Percentiles rank a stretch among this genome's conserved stretches.
Conservation (phyloP, 2,113 vertebrate genomes). For the Isurus oxyrinchus region DNA sequence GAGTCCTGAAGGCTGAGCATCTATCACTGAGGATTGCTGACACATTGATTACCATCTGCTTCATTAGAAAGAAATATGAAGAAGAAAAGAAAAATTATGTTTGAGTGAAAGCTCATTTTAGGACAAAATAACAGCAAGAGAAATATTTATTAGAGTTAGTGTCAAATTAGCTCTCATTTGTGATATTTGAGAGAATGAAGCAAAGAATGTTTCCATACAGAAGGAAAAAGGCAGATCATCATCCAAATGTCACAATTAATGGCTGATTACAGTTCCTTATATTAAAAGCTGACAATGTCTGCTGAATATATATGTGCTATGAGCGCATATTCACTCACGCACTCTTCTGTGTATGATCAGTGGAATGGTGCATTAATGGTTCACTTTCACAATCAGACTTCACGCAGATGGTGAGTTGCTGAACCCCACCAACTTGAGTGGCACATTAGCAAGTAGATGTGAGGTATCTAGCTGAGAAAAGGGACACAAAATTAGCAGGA, state of each 20-base stretch:
- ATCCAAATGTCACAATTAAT: not conserved
- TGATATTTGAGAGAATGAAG: not conserved
- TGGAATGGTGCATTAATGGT: not conserved
- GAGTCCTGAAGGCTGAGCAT: not conserved
- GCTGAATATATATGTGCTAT: not conserved
- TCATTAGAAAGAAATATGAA: not conserved
- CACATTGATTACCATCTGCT: not conserved
- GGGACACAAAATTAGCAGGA: not conserved
- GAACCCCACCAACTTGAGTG: not conserved
- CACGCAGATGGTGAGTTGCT: not conserved
- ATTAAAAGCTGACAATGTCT: not conserved
- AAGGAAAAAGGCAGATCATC: not conserved
- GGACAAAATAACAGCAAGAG: not conserved
- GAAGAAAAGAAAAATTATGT: not conserved
- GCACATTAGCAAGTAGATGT: not conserved
- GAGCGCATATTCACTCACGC: not conserved
- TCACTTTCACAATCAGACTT: not conserved
- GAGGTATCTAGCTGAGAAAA: not conserved
- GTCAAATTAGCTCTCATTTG: not conserved
- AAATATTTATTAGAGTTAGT: not conserved
- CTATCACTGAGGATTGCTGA: not conserved
- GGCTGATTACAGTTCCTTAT: not conserved
- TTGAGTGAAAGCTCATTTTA: not conserved
- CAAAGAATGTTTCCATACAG: not conserved
- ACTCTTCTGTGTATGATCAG: not conserved